Base-by-base conservation (phyloP, 2,888 invertebrate genomes). In the Ernsta delagoae region DNA sequence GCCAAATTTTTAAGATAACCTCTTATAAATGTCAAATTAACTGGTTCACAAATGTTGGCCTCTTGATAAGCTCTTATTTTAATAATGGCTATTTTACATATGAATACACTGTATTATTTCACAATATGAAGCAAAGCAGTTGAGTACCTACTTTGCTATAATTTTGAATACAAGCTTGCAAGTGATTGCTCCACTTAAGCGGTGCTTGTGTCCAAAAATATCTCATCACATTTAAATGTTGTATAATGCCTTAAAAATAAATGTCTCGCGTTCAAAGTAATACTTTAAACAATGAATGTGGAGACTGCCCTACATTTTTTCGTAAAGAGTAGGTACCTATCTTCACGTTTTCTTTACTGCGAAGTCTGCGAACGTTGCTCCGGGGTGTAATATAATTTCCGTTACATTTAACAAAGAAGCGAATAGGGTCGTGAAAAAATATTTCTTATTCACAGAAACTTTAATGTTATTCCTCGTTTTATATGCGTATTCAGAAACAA, bases 301-400 rank as follows among this genome's bases (percentile, higher is more conserved):
- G 34, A 34, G 53, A 53, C 1, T 4, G 53, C 8, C 53, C 16
- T 8, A 24, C 9, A 53, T 53, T 53, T 53, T 53, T 7, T 24
- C 4, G 8, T 24, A 34, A 34, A 56, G 34, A 31, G 31, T 31
- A 31, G 1, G 1, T 24, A 24, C 24, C 24, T 56, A 34, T 34
- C 34, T 56, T 56, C 34, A 56, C 34, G n/a, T 8, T 34, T 56
- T 11, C 34, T 56, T 34, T 56, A 56, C 31, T n/a, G 34, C 56
- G 5, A 56, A 34, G 34, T 34, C 31, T n/a, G 34, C 34, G 2
- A 56, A 34, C 34, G 34, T n/a, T 34, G 56, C 56, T 34, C n/a
- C 56, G 4, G 56, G 56, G 36, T 31, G 34, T 48, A 53, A 62
- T 62, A 57, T 57, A 45, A 65, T 45, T 45, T 65, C 64, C 34